Evolutionary conservation across 2,888 invertebrate species (phyloP).

Genomic region (Cephus nigrinus): DNA sequence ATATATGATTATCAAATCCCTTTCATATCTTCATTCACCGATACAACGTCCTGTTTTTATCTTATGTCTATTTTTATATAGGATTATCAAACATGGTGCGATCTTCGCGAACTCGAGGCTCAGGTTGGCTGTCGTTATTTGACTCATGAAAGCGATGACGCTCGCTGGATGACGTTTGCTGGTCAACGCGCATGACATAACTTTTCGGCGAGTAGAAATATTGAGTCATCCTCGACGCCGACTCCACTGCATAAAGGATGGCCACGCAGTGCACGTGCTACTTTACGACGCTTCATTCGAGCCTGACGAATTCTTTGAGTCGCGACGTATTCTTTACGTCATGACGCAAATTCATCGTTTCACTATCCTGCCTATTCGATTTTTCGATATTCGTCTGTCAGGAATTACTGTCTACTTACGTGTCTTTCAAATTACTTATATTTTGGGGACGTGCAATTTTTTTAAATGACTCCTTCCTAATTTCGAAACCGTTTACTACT

Average conservation of each 20-base stretch:
- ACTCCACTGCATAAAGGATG: constrained; percentile 64
- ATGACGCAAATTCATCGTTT: neutral
- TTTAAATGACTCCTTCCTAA: neutral
- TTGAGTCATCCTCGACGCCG: constrained; percentile 65
- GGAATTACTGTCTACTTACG: neutral
- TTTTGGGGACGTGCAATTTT: neutral
- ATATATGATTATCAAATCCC: neutral
- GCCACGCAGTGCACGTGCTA: constrained; percentile 65
- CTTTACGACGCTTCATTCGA: constrained; percentile 61
- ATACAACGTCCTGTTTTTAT: neutral
- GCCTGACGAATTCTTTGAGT: constrained; percentile 43
- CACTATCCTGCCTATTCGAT: neutral
- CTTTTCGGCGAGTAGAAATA: constrained; percentile 45
- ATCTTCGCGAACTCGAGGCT: constrained; percentile 88
- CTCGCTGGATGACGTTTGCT: constrained; percentile 79
- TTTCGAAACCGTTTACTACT: neutral
- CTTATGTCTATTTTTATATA: constrained; percentile 64
- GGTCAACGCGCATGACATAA: constrained; percentile 60
- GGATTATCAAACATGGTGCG: constrained; percentile 95
- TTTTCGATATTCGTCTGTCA: neutral
- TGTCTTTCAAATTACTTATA: neutral
- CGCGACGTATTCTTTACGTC: neutral
- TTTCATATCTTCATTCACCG: neutral
- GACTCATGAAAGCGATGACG: constrained; percentile 93
- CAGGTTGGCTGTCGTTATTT: constrained; percentile 82